A percentile compares a stretch with the other conserved stretches of the same genome.
phyloP scores from a whole-genome alignment of 2,888 invertebrate species.

The Hyalella azteca region DNA sequence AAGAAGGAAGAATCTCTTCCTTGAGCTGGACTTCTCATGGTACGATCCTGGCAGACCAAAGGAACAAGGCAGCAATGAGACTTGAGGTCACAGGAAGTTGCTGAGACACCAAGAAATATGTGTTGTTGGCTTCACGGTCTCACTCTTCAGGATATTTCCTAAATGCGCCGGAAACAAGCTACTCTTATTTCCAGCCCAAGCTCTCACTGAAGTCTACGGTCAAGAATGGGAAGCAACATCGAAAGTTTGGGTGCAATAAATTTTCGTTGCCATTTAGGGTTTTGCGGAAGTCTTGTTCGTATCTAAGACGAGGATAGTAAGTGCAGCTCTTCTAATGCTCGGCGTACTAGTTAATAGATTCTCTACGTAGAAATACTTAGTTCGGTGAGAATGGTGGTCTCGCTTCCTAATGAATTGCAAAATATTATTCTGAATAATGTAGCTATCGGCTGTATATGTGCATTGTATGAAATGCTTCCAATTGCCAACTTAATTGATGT shows the following conservation, averaged over 20 bases:
- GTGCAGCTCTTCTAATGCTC: background rate
- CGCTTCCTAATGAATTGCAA: too few relatives aligned
- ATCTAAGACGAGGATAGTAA: constrained; percentile 1
- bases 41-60: background rate
- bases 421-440: too few relatives aligned
- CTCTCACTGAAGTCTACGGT: background rate
- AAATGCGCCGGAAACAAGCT: constrained; percentile 36
- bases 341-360: background rate
- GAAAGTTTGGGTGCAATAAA: constrained; percentile 13
- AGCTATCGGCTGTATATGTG: too few relatives aligned
- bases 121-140: constrained; percentile 20
- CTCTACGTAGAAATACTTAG: too few relatives aligned
- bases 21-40: background rate
- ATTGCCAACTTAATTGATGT: too few relatives aligned
- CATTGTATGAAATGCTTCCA: too few relatives aligned
- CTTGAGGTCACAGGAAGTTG: constrained; percentile 25
- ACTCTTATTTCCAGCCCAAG: constrained; percentile 17
- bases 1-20: background rate
- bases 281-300: background rate
- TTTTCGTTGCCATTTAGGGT: constrained; percentile 33
- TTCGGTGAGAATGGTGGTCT: too few relatives aligned
- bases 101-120: constrained; percentile 27
- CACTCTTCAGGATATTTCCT: background rate
- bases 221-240: constrained; percentile 11
- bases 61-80: constrained; percentile 18